These are phyloP conservation scores for Heterodera carotae DNA, from an alignment of 1,140 invertebrate species.

Conservation along the genomic window DNA sequence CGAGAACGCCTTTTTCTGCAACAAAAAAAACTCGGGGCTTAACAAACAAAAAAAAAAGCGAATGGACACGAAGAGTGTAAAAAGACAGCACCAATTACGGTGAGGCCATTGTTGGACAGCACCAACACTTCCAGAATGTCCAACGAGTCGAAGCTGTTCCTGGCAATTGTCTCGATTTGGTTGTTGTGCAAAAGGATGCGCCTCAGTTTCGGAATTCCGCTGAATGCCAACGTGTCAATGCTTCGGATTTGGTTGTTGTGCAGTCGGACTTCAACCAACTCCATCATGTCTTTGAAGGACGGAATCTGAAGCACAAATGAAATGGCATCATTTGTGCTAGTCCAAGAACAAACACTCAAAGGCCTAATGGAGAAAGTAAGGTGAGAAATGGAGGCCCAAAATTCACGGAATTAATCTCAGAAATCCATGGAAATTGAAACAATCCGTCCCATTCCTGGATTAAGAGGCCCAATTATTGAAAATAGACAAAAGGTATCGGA, in stretches of 20 bases:
- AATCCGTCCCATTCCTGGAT: no score
- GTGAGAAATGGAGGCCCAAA: no score
- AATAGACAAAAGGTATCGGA: no score
- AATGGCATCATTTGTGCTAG: no score
- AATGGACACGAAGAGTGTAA: no score
- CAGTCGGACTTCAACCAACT: constrained; percentile 50
- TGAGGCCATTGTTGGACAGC: constrained; percentile 53
- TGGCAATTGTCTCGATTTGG: constrained; percentile 52
- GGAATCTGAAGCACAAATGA: constrained; percentile 53
- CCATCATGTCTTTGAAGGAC: constrained; percentile 60
- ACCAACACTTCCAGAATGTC: constrained; percentile 48
- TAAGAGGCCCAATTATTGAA: no score
- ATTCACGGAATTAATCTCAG: no score
- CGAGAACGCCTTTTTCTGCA: constrained; percentile 63
- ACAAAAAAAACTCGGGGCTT: constrained; percentile 13
- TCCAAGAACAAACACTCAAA: no score
- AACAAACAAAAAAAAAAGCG: constrained; percentile 23
- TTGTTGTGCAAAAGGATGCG: constrained; percentile 58
- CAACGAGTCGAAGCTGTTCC: constrained; percentile 61
- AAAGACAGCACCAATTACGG: constrained; percentile 35
- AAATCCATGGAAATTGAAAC: no score
- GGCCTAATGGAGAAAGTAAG: no score
- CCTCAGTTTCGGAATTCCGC: constrained; percentile 53
- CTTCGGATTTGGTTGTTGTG: constrained; percentile 52
- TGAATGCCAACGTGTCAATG: constrained; percentile 62